These are phyloP conservation scores for Stegana nigrithorax DNA, from an alignment of 2,888 invertebrate species.

Conservation along the genomic window DNA sequence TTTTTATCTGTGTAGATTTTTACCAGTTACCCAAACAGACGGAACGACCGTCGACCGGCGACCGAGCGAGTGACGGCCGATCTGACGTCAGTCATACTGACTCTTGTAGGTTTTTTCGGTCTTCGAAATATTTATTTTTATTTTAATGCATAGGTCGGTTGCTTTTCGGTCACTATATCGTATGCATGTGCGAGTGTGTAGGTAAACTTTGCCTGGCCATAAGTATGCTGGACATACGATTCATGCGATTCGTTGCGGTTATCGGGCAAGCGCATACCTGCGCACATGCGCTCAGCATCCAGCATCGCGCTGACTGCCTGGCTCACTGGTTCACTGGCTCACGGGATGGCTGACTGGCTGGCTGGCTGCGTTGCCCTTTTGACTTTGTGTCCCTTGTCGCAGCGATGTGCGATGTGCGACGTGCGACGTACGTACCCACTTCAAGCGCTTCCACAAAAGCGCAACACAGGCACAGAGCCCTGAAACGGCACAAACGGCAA, in stretches of 20 bases:
- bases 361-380: conserved; percentile 23
- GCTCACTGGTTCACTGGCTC: conserved; percentile 21
- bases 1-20: conserved; percentile 28
- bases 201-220: too few relatives aligned
- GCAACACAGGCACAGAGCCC: conserved; percentile 5
- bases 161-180: background rate
- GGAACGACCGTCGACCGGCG: too few relatives aligned
- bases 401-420: conserved; percentile 22
- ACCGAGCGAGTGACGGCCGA: too few relatives aligned
- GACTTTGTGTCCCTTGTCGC: conserved; percentile 29
- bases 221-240: too few relatives aligned
- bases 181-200: too few relatives aligned
- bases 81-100: too few relatives aligned
- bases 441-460: background rate
- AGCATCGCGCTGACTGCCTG: conserved; percentile 35
- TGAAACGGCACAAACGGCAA: conserved; percentile 17
- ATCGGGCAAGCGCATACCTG: conserved; percentile 54
- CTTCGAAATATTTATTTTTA: conserved; percentile 7
- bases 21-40: too few relatives aligned
- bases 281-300: conserved; percentile 34
- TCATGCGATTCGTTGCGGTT: conserved; percentile 49
- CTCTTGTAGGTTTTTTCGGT: too few relatives aligned
- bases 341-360: conserved; percentile 20
- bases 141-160: conserved; percentile 7
- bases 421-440: conserved; percentile 3